Conservation (phyloP, 1,140 invertebrate genomes). For the Lepeophtheirus salmonis region DNA sequence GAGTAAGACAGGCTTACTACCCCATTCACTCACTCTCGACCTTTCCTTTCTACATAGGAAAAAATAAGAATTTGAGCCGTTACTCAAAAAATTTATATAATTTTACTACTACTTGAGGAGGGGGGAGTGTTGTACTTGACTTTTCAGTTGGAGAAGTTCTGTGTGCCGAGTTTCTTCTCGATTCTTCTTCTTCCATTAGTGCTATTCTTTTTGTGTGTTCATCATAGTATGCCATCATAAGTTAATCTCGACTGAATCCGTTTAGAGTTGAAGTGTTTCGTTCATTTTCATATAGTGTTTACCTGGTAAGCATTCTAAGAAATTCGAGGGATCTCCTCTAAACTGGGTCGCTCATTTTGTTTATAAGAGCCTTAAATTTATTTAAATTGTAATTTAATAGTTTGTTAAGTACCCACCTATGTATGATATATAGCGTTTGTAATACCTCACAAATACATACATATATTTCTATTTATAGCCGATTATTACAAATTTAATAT, state of each 20-base stretch:
- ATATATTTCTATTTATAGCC: background rate
- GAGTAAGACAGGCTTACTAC: background rate
- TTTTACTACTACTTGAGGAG: background rate
- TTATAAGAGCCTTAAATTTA: no score
- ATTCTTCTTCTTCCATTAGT: background rate
- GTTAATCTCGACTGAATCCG: background rate
- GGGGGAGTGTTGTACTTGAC: no score
- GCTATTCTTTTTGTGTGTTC: background rate
- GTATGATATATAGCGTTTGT: no score
- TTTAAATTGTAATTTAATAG: no score
- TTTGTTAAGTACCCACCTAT: no score
- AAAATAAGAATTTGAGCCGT: background rate
- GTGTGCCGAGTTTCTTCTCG: background rate
- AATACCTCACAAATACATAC: no score
- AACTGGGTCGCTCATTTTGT: no score
- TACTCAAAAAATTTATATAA: no score
- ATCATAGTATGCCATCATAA: background rate
- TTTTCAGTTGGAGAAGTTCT: background rate
- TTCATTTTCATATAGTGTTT: no score
- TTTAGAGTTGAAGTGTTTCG: background rate
- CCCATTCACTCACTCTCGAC: background rate
- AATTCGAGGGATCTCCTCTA: no score
- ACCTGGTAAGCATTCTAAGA: no score
- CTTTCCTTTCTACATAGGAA: background rate
- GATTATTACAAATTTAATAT: background rate